phyloP scores from a whole-genome alignment of 2,113 vertebrate species.

The Phrynosoma blainvillii region DNA sequence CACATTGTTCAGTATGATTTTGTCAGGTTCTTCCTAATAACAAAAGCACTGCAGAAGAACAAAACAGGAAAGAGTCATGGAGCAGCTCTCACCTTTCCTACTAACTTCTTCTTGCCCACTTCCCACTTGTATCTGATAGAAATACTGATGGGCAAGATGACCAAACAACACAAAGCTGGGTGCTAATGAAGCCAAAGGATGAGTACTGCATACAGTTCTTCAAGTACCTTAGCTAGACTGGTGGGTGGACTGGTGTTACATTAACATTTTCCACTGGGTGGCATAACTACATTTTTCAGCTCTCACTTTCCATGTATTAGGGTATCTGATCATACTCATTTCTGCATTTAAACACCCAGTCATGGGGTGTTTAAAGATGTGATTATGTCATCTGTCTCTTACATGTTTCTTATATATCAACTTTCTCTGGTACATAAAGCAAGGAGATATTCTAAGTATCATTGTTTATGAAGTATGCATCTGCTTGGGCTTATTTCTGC shows the following conservation, averaged over 20 bases:
- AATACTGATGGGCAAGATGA: not conserved
- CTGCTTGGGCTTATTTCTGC: not conserved
- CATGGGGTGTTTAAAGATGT: no score
- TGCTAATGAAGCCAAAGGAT: not conserved
- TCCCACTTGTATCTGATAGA: not conserved
- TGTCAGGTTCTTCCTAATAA: slow-evolving; percentile 61
- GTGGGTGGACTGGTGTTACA: no score
- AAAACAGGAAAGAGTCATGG: not conserved
- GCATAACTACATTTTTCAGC: no score
- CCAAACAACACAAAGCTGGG: not conserved
- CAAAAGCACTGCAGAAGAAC: slow-evolving; percentile 46
- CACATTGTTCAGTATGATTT: slow-evolving; percentile 35
- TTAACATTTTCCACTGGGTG: no score
- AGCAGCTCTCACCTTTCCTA: not conserved
- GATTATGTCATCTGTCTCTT: not conserved
- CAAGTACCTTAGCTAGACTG: no score
- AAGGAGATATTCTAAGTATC: not conserved
- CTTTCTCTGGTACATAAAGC: not conserved
- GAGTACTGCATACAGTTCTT: not conserved
- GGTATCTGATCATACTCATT: not conserved
- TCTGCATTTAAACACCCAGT: not conserved
- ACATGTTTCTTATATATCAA: not conserved
- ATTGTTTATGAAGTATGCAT: not conserved
- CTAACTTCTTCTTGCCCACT: not conserved
- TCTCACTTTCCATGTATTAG: not conserved